These are phyloP conservation scores for Brassicogethes aeneus DNA, from an alignment of 2,888 invertebrate species.

Conservation along the genomic window DNA sequence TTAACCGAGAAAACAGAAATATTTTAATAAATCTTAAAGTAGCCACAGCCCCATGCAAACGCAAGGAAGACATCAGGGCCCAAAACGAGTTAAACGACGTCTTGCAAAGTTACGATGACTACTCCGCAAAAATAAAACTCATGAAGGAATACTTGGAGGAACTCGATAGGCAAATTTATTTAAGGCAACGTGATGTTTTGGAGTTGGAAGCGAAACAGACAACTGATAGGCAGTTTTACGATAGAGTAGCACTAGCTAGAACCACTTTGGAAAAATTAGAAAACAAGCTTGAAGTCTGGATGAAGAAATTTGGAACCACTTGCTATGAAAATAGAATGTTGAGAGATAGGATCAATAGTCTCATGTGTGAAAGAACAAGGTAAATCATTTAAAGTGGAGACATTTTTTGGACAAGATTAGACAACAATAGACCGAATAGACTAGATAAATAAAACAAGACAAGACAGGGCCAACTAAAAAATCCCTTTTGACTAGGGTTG, in stretches of 20 bases:
- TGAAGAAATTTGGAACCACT: slow-evolving; percentile 58
- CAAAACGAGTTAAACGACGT: slow-evolving; percentile 46
- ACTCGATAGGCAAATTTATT: slow-evolving; percentile 43
- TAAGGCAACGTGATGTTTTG: slow-evolving; percentile 21
- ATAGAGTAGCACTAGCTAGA: slow-evolving; percentile 44
- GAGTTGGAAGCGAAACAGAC: slow-evolving; percentile 23
- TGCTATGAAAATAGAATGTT: slow-evolving; percentile 63
- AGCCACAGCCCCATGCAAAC: slow-evolving; percentile 48
- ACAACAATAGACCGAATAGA: no score
- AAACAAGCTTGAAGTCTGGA: slow-evolving; percentile 64
- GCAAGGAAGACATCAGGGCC: slow-evolving; percentile 46
- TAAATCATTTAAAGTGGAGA: slow-evolving; percentile 27
- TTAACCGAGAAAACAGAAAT: slow-evolving; percentile 55
- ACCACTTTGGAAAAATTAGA: slow-evolving; percentile 57
- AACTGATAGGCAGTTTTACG: slow-evolving; percentile 42
- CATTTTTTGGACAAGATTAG: slow-evolving; percentile 2
- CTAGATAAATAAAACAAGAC: no score
- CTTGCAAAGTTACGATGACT: slow-evolving; percentile 48
- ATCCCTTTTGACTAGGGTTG: no score
- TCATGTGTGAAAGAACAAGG: slow-evolving; percentile 70
- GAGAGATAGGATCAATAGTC: slow-evolving; percentile 68
- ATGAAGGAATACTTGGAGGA: slow-evolving; percentile 40
- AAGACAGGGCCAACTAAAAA: no score
- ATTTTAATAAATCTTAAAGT: slow-evolving; percentile 54
- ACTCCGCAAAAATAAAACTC: slow-evolving; percentile 31